Evolutionary conservation across 2,888 invertebrate species (phyloP).

Genomic region (Andrena chrysosceles): DNA sequence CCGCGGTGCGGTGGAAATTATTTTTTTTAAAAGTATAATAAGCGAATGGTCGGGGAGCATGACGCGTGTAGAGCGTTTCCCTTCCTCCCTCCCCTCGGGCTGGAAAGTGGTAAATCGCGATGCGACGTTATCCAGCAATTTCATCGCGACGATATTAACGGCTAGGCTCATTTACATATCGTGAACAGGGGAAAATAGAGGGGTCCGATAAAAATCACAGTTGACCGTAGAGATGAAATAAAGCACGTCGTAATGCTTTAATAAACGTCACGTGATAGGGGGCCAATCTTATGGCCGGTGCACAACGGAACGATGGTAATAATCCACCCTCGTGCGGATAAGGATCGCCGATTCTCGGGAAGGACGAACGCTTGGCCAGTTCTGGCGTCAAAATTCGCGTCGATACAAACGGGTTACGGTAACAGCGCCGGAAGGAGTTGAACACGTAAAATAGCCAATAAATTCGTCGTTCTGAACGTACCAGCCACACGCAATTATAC

Average conservation of each 20-base stretch:
- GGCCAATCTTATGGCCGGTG: slow-evolving; percentile 48
- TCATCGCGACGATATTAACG: slow-evolving; percentile 55
- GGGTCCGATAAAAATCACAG: slow-evolving; percentile 59
- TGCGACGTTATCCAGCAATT: slow-evolving; percentile 43
- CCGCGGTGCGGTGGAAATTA: neutral
- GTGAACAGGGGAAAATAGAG: slow-evolving; percentile 23
- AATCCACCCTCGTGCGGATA: slow-evolving; percentile 63
- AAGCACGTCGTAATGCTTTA: slow-evolving; percentile 67
- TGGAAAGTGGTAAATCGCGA: slow-evolving; percentile 29
- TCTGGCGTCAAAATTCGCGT: slow-evolving; percentile 40
- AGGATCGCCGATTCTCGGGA: slow-evolving; percentile 58
- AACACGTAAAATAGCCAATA: neutral
- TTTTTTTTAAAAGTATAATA: slow-evolving; percentile 8
- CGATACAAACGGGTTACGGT: slow-evolving; percentile 21
- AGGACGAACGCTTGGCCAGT: slow-evolving; percentile 40
- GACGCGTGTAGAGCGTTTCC: neutral
- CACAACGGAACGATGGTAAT: slow-evolving; percentile 58
- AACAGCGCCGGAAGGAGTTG: neutral
- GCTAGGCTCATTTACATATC: slow-evolving; percentile 56
- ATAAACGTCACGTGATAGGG: slow-evolving; percentile 69
- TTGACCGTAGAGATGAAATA: slow-evolving; percentile 64
- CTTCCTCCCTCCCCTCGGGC: neutral
- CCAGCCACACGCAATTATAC: slow-evolving; percentile 11
- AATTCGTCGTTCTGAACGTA: neutral
- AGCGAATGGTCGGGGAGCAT: neutral